Conservation (phyloP, 2,888 invertebrate genomes). For the Epistrophe grossulariae region DNA sequence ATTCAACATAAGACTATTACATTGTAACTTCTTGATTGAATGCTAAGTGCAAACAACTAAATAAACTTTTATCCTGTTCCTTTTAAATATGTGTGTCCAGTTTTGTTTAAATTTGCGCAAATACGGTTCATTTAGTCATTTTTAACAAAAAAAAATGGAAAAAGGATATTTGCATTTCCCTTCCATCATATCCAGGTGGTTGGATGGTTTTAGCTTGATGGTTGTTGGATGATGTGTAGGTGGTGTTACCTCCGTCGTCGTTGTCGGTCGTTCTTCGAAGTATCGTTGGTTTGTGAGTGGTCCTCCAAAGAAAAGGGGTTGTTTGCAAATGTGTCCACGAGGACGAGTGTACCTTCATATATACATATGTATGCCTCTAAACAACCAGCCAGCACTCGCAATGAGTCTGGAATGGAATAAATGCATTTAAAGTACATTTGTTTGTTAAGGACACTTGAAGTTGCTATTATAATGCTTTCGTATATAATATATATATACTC, state of each 20-base stretch:
- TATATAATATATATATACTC: slow-evolving; percentile 28
- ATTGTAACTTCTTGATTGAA: slow-evolving; percentile 43
- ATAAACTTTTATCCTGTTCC: slow-evolving; percentile 40
- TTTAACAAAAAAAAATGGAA: slow-evolving; percentile 12
- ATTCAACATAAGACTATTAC: neutral
- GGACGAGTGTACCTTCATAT: slow-evolving; percentile 66
- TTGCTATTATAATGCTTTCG: slow-evolving; percentile 68
- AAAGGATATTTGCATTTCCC: slow-evolving; percentile 75
- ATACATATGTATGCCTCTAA: neutral
- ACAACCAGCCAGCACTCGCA: slow-evolving; percentile 35
- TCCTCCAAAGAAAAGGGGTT: slow-evolving; percentile 68
- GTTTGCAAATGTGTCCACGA: slow-evolving; percentile 75
- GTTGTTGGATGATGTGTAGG: slow-evolving; percentile 46
- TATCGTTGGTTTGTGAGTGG: slow-evolving; percentile 48
- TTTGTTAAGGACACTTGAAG: slow-evolving; percentile 69
- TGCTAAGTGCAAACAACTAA: slow-evolving; percentile 53
- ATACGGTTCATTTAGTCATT: slow-evolving; percentile 66
- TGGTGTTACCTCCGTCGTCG: slow-evolving; percentile 66
- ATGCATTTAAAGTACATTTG: slow-evolving; percentile 76
- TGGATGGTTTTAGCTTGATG: slow-evolving; percentile 1
- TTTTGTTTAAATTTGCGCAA: slow-evolving; percentile 19
- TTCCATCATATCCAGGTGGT: slow-evolving; percentile 55
- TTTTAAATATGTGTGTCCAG: slow-evolving; percentile 43
- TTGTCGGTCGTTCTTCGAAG: no score
- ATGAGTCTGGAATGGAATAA: slow-evolving; percentile 74